phyloP scores from a whole-genome alignment of 2,888 invertebrate genomes.

The Acleris emargana region DNA sequence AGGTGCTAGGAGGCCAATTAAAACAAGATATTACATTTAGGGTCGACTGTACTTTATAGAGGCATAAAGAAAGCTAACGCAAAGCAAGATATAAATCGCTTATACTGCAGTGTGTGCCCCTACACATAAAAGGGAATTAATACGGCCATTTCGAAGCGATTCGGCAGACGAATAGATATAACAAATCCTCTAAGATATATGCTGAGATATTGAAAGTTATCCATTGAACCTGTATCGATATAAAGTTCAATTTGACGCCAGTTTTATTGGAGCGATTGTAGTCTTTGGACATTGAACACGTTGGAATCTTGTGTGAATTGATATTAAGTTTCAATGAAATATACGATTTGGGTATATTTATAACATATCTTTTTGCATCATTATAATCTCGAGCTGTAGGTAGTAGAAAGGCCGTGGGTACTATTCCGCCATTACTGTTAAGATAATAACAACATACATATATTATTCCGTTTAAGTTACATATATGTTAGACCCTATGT shows the following conservation, averaged over 20 bases:
- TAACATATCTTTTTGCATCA: no score
- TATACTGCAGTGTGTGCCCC: constrained; percentile 66
- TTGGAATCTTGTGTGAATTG: neutral
- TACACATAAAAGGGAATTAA: constrained; percentile 80
- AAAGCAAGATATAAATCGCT: constrained; percentile 72
- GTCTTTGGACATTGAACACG: constrained; percentile 22
- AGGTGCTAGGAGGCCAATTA: constrained; percentile 75
- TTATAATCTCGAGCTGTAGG: no score
- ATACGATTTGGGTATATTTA: no score
- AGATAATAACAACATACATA: no score
- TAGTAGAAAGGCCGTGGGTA: no score
- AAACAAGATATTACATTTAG: constrained; percentile 63
- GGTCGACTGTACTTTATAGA: constrained; percentile 69
- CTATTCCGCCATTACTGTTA: no score
- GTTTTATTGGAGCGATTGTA: constrained; percentile 46
- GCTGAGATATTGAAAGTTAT: constrained; percentile 75
- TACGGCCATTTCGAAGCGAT: constrained; percentile 76
- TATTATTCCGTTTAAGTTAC: no score
- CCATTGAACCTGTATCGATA: constrained; percentile 64
- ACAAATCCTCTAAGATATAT: constrained; percentile 64
- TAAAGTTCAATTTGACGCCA: constrained; percentile 51
- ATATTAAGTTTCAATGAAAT: neutral
- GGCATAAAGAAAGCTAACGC: constrained; percentile 78
- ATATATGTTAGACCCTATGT: no score
- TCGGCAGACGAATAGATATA: constrained; percentile 66